Conservation (phyloP, 2,113 vertebrate genomes). For the Paedocypris sp. region DNA sequence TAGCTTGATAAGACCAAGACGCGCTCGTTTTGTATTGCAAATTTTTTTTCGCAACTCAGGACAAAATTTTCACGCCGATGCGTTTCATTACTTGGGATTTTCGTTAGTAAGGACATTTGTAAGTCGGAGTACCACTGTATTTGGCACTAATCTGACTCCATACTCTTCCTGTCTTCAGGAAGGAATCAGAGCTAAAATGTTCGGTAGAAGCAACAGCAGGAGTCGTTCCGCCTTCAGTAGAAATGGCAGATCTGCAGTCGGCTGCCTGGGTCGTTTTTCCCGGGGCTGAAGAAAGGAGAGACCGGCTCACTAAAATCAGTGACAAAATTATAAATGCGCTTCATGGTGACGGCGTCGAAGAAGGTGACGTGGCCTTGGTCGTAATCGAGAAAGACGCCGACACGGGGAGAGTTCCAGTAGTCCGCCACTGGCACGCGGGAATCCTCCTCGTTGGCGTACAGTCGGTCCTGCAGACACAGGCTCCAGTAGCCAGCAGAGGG, state of each 20-base stretch:
- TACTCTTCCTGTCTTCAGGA: not conserved
- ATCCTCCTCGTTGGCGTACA: conserved; percentile 63
- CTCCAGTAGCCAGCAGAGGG: conserved; percentile 65
- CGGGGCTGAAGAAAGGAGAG: conserved; percentile 66
- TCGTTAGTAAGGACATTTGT: no score
- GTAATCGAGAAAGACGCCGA: conserved; percentile 65
- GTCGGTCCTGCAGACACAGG: conserved; percentile 61
- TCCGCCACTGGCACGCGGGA: conserved; percentile 58
- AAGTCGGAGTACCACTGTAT: no score
- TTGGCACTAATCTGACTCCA: no score
- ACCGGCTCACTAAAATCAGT: conserved; percentile 59
- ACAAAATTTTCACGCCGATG: no score
- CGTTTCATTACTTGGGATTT: no score
- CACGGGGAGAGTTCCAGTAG: conserved; percentile 63
- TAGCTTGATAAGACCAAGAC: no score
- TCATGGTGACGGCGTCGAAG: conserved; percentile 68
- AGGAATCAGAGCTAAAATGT: no score
- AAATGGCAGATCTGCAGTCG: conserved; percentile 65
- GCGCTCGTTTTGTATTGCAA: no score
- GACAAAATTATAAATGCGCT: conserved; percentile 58
- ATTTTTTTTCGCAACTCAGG: no score
- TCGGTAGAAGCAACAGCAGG: not conserved
- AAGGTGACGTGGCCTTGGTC: conserved; percentile 61
- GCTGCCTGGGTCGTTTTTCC: conserved; percentile 63
- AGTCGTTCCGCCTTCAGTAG: conserved; percentile 43